phyloP scores from a whole-genome alignment of 2,113 vertebrate species.

The Corapipo altera region DNA sequence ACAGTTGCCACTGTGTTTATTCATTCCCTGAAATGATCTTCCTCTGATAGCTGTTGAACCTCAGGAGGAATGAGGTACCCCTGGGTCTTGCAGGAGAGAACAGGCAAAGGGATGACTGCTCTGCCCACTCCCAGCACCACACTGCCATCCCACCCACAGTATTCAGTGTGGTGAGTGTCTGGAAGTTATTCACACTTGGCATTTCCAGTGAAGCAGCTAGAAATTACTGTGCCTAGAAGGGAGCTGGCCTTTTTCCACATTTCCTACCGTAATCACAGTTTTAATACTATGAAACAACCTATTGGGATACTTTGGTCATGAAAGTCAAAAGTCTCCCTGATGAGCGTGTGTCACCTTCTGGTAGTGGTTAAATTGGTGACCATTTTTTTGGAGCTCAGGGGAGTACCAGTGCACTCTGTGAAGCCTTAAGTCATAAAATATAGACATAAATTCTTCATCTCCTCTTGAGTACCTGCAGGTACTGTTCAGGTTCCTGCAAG shows the following conservation, averaged over 20 bases:
- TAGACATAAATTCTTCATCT: neutral
- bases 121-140: accelerated
- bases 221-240: neutral
- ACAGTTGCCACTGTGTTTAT: neutral
- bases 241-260: neutral
- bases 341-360: neutral
- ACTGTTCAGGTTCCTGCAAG: neutral
- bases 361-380: neutral
- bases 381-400: neutral
- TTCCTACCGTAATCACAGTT: neutral
- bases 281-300: neutral
- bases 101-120: neutral
- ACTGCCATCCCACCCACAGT: neutral
- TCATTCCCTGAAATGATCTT: neutral
- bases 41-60: neutral
- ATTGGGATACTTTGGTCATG: neutral
- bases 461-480: neutral
- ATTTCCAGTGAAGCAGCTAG: neutral
- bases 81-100: neutral
- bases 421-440: neutral
- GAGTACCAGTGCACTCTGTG: neutral
- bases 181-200: neutral
- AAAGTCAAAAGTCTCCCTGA: neutral
- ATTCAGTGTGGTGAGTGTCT: neutral
- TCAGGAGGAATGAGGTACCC: neutral